Base-by-base conservation (phyloP, 2,888 invertebrate species). In the Eucera pruinosa region DNA sequence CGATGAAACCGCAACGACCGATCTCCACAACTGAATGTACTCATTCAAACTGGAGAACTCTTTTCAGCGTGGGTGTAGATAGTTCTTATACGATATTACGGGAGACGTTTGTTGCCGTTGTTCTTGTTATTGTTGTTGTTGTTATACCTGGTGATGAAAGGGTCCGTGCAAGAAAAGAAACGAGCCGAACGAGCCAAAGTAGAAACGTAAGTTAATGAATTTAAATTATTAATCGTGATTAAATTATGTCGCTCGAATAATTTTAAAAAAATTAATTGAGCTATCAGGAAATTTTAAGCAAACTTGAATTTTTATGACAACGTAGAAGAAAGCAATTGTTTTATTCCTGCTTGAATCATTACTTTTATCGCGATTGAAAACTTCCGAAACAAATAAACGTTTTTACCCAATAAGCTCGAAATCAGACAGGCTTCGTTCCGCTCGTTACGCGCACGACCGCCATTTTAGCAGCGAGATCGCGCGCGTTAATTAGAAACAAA, bases 61-160 rank as follows among this genome's bases (percentile, higher is more conserved):
- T 67, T 48, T 39, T 18, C 57, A 54, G 54, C 60, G 64, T 66
- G 74, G 70, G 45, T 76, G 71, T 75, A 68, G 58, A 76, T 75
- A 73, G 64, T 68, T 75, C 58, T 74, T 68, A 58, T 71, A 62
- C 64, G 70, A 75, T 71, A 79, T 72, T 65, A 48, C 71, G 79
- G 68, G 73, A 73, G 70, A 84, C 85, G 61, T 79, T 75, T 73
- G 85, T 81, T 76, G 78, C 67, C 67, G 73, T 80, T 84, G 68
- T 86, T 84, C 73, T 84, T 86, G 70, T 82, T 82, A 78, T 81
- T 80, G 75, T 82, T 85, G 75, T 86, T 86, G 78, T 82, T 86
- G 72, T 74, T 78, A 60, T 64, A 74, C 73, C 58, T 57, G 70
- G 61, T 41, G 50, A 78, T 15, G 41, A 65, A 76, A 73, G 72